Conservation (phyloP, 2,888 invertebrate genomes). For the Hirtodrosophila histrioides region DNA sequence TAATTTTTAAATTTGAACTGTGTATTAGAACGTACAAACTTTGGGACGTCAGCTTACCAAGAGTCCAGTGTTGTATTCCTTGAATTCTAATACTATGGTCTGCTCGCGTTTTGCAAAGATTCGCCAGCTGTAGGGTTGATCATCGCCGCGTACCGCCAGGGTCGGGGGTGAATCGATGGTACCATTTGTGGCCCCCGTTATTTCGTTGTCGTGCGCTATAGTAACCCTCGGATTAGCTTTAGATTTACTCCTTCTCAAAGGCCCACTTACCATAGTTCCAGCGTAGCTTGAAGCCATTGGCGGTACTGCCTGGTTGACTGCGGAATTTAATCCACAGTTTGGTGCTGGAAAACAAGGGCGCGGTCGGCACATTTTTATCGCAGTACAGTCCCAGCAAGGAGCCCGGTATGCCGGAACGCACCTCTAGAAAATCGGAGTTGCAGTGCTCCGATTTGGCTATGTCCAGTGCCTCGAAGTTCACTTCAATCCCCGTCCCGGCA, state of each 20-base stretch:
- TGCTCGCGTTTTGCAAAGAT: constrained; percentile 62
- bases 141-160: constrained; percentile 46
- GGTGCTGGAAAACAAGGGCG: constrained; percentile 86
- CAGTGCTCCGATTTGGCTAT: constrained; percentile 90
- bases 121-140: constrained; percentile 80
- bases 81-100: constrained; percentile 65
- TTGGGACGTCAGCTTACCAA: constrained; percentile 53
- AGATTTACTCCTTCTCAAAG: background rate
- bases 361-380: constrained; percentile 86
- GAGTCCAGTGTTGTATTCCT: constrained; percentile 77
- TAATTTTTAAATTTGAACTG: no score
- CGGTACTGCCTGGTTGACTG: constrained; percentile 86
- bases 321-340: constrained; percentile 92
- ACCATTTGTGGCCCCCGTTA: constrained; percentile 69
- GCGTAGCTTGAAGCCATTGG: constrained; percentile 90
- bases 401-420: constrained; percentile 88
- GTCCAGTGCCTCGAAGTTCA: constrained; percentile 89
- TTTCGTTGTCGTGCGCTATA: constrained; percentile 77
- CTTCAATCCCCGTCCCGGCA: constrained; percentile 88
- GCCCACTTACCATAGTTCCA: constrained; percentile 87
- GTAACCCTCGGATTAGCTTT: background rate
- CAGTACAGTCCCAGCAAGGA: constrained; percentile 90
- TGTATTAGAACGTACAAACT: no score
- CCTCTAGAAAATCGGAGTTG: constrained; percentile 93
- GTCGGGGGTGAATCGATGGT: constrained; percentile 79